Evolutionary conservation across 2,113 vertebrate species (phyloP).

Genomic region (Opisthocomus hoazin): DNA sequence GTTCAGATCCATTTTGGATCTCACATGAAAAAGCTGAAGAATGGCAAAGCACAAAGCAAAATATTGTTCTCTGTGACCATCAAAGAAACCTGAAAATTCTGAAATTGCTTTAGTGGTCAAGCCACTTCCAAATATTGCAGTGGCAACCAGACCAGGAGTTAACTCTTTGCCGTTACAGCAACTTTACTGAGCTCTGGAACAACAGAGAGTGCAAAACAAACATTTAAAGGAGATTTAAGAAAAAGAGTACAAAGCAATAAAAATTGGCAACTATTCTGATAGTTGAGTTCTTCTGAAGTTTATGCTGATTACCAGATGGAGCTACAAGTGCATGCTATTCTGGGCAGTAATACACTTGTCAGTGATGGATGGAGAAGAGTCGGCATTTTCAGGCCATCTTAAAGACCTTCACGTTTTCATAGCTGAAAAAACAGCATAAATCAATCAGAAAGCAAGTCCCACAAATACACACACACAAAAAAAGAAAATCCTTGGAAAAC

Average conservation of each 20-base stretch:
- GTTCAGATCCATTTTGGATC: background rate
- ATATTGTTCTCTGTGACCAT: background rate
- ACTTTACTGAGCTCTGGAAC: background rate
- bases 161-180: background rate
- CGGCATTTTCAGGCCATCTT: background rate
- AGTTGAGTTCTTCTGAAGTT: background rate
- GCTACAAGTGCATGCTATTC: background rate
- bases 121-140: background rate
- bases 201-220: background rate
- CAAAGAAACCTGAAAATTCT: background rate
- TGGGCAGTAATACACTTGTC: background rate
- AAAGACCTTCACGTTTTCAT: background rate
- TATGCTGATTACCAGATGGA: background rate
- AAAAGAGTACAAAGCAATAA: background rate
- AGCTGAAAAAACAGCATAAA: background rate
- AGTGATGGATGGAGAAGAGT: background rate
- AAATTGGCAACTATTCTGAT: background rate
- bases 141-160: background rate
- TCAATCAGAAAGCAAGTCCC: background rate
- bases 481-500: background rate
- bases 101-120: background rate
- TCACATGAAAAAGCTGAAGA: background rate
- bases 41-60: background rate
- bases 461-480: background rate
- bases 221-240: background rate